These are phyloP conservation scores for Clanis bilineata DNA, from an alignment of 2,888 invertebrate species.

Conservation along the genomic window DNA sequence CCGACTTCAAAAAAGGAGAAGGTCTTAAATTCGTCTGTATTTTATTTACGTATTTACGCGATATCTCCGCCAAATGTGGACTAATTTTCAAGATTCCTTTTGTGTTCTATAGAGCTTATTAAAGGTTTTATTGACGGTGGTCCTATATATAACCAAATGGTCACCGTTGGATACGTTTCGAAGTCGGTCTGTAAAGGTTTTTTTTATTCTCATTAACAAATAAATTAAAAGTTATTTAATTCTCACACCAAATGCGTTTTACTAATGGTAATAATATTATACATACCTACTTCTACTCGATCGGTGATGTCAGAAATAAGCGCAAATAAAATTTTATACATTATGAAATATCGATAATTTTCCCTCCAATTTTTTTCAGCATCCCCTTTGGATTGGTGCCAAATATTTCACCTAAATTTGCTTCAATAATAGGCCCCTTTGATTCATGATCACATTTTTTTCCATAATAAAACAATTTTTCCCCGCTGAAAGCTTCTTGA, in stretches of 20 bases:
- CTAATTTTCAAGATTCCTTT: too few species aligned
- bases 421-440: slow-evolving; percentile 38
- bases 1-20: too few species aligned
- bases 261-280: not conserved
- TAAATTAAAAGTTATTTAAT: not conserved
- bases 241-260: not conserved
- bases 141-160: too few species aligned
- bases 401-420: slow-evolving; percentile 44
- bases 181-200: too few species aligned
- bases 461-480: slow-evolving; percentile 33
- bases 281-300: not conserved
- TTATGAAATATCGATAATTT: not conserved
- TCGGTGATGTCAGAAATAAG: not conserved
- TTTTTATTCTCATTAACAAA: not conserved
- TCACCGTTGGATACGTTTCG: too few species aligned
- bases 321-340: not conserved
- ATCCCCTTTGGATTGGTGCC: slow-evolving; percentile 39
- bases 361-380: slow-evolving; percentile 36
- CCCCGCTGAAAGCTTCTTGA: slow-evolving; percentile 27
- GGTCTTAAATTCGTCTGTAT: too few species aligned
- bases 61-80: too few species aligned
- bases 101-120: too few species aligned
- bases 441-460: slow-evolving; percentile 38
- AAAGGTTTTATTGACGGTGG: too few species aligned
- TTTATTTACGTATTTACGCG: too few species aligned